Conservation (phyloP, 92 coral and sea anemone species). For the Palythoa caribaeorum region DNA sequence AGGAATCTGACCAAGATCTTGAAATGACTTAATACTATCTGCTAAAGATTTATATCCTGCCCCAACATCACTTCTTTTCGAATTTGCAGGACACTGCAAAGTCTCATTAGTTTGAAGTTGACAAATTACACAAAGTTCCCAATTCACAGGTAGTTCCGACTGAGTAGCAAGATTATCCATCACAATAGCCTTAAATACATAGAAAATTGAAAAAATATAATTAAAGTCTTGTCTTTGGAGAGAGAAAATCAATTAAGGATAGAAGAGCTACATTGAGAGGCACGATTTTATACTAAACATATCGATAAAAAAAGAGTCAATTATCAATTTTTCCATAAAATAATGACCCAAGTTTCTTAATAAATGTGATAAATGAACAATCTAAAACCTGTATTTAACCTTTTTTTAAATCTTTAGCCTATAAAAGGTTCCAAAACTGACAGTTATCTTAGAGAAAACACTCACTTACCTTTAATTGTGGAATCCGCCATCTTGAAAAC, state of each 20-base stretch:
- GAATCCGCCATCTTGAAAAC: too few relatives aligned
- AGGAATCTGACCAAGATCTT: conserved; percentile 44
- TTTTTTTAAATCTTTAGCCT: not conserved
- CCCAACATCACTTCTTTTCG: not conserved
- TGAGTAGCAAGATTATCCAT: not conserved
- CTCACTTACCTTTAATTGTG: not conserved
- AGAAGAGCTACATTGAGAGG: not conserved
- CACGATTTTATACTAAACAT: not conserved
- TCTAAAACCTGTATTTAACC: not conserved
- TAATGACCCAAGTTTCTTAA: not conserved
- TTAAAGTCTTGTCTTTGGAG: not conserved
- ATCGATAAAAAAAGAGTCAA: too few relatives aligned
- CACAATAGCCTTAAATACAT: too few relatives aligned
- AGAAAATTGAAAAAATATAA: not conserved
- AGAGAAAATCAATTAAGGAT: not conserved
- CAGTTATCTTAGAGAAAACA: not conserved
- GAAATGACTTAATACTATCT: conserved; percentile 38
- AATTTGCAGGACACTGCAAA: conserved; percentile 59
- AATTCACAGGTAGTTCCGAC: not conserved
- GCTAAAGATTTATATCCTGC: conserved; percentile 57
- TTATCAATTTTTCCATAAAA: too few relatives aligned
- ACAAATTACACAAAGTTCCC: conserved; percentile 62
- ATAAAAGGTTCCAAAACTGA: not conserved
- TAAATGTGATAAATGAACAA: not conserved
- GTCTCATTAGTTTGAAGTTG: conserved; percentile 44